phyloP scores from a whole-genome alignment of 2,888 invertebrate genomes.

The Busseola fusca region DNA sequence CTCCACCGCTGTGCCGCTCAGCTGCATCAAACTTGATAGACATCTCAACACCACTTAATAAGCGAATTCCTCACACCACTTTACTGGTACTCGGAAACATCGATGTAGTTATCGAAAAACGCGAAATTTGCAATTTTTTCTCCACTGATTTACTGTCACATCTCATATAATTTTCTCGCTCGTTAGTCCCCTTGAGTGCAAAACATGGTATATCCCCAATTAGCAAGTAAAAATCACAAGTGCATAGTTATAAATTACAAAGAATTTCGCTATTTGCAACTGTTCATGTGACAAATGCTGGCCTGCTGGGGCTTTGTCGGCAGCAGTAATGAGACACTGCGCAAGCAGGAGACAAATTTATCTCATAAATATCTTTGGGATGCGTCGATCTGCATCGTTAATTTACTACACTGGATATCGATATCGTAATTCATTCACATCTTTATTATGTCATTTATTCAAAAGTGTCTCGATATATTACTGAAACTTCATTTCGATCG shows the following conservation, averaged over 20 bases:
- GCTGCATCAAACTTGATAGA: slow-evolving; percentile 69
- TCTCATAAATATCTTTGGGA: slow-evolving; percentile 84
- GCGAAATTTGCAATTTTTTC: slow-evolving; percentile 59
- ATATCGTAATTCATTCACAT: slow-evolving; percentile 82
- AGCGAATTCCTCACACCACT: slow-evolving; percentile 72
- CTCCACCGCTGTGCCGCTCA: slow-evolving; percentile 31
- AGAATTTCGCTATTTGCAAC: slow-evolving; percentile 83
- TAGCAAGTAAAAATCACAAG: slow-evolving; percentile 69
- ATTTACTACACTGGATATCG: slow-evolving; percentile 81
- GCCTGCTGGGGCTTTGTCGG: slow-evolving; percentile 82
- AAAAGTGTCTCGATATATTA: slow-evolving; percentile 60
- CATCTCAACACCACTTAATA: slow-evolving; percentile 72
- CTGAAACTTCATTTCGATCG: slow-evolving; percentile 47
- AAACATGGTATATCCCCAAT: slow-evolving; percentile 67
- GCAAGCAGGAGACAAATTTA: slow-evolving; percentile 84
- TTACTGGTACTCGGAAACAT: slow-evolving; percentile 62
- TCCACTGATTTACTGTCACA: slow-evolving; percentile 63
- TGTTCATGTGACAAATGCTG: slow-evolving; percentile 84
- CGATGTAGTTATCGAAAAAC: slow-evolving; percentile 61
- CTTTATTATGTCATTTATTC: slow-evolving; percentile 79
- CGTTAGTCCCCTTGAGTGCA: slow-evolving; percentile 64
- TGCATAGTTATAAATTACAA: slow-evolving; percentile 69
- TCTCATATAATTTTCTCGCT: slow-evolving; percentile 61
- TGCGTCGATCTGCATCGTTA: slow-evolving; percentile 84
- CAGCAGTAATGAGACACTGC: slow-evolving; percentile 82